A percentile compares a stretch with the other conserved stretches of the same genome.
phyloP scores from a whole-genome alignment of 2,113 vertebrate species.

The Oenanthe melanoleuca region DNA sequence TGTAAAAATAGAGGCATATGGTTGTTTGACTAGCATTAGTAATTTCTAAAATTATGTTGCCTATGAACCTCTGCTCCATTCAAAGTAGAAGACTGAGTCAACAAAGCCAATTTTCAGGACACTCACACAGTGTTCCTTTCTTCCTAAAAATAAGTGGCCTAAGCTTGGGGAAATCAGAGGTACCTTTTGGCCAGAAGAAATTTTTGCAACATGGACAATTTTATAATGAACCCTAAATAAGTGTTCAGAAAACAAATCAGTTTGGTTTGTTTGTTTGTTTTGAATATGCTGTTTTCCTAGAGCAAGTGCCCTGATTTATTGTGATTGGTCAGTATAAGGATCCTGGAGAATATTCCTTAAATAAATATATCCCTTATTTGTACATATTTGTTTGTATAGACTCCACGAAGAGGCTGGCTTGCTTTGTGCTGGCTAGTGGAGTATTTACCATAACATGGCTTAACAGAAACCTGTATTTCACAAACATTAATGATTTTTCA shows the following conservation, averaged over 20 bases:
- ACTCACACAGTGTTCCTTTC: neutral
- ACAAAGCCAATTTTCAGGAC: neutral
- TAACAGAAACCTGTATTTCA: neutral
- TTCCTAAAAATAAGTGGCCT: neutral
- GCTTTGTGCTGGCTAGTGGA: neutral
- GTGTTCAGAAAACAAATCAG: neutral
- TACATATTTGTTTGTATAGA: neutral
- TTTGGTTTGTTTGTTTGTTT: neutral
- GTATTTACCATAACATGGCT: neutral
- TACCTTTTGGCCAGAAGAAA: neutral
- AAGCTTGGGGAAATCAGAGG: neutral
- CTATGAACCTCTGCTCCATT: neutral
- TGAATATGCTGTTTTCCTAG: neutral
- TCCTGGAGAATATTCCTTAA: neutral
- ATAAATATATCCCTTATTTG: neutral
- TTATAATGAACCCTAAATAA: neutral
- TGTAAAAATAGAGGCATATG: conserved; percentile 42
- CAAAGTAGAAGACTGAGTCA: neutral
- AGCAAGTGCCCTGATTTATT: neutral
- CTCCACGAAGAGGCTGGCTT: neutral
- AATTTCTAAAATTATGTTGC: conserved; percentile 40
- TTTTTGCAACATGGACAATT: neutral
- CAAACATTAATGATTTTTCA: neutral
- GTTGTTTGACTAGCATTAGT: conserved; percentile 27
- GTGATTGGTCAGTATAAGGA: rapidly evolving